Evolutionary conservation across 1,140 invertebrate genomes (phyloP), one percentile per base, ranked within the genome.

Genomic region (Patella vulgata): DNA sequence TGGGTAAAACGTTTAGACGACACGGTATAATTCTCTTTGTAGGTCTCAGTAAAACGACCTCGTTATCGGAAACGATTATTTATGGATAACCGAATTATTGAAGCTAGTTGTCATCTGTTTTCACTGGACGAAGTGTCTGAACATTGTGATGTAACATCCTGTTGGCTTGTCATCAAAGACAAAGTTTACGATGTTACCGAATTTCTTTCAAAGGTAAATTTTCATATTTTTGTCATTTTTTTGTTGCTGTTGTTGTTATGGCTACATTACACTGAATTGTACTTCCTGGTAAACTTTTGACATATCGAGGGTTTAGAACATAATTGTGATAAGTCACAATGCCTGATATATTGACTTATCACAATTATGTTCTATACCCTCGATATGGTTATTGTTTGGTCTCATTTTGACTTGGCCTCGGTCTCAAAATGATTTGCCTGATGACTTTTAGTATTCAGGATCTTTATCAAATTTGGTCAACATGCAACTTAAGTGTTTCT

Each of bases 151-250:
- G 54, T 39, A 21, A 51, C 59, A 17, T 77, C 74, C 17, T 81
- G 76, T 50, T 81, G 79, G 79, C 74, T 81, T 47, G 70, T 80
- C 28, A 52, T 81, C 12, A 52, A 66, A 23, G 70, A 79, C 36
- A 73, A 67, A 51, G 78, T 81, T 0, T 81, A 81, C 55, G 78
- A 81, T 55, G 70, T 80, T 43, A 81, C 79, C 5, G 53, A 64
- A n/a, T 81, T 80, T 64, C 52, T 76, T 0, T 30, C 48, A 27
- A 25, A 67, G 68, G 85, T 85, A 70, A 67, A 78, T 46, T 31
- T 1, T n/a, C 28, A 25, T 43, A 9, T 9, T 8, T 27, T 4
- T 8, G 39, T 4, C 33, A 25, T 2, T 19, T 23, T 46, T 57
- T 23, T 36, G 36, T n/a, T 54, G 23, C 11, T 36, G 28, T 55